phyloP scores from a whole-genome alignment of 2,888 invertebrate genomes.

The Acrobasis repandana region DNA sequence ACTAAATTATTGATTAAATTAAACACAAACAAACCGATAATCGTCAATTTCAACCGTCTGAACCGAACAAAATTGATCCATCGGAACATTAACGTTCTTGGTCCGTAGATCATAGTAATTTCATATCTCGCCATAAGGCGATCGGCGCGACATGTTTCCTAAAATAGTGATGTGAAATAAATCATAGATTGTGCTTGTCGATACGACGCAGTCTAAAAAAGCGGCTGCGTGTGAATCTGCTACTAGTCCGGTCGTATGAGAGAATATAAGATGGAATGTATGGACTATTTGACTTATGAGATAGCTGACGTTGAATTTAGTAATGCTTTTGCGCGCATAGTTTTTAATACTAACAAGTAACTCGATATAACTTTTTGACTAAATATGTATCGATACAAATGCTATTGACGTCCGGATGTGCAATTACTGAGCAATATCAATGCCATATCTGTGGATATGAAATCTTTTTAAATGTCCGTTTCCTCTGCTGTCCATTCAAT shows the following conservation, averaged over 20 bases:
- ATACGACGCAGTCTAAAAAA: constrained; percentile 66
- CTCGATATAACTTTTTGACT: constrained; percentile 29
- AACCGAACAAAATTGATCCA: constrained; percentile 47
- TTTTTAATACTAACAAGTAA: constrained; percentile 36
- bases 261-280: constrained; percentile 63
- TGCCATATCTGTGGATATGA: constrained; percentile 5
- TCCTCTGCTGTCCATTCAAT: constrained; percentile 6
- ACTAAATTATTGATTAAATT: background rate
- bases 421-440: constrained; percentile 1
- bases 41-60: constrained; percentile 36
- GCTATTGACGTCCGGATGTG: constrained; percentile 9
- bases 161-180: constrained; percentile 81
- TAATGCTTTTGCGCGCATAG: constrained; percentile 44
- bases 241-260: constrained; percentile 65
- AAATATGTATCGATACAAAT: constrained; percentile 19
- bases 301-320: constrained; percentile 49
- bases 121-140: constrained; percentile 74
- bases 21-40: constrained; percentile 19
- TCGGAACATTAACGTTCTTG: constrained; percentile 52
- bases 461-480: background rate
- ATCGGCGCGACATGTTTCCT: constrained; percentile 72
- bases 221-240: constrained; percentile 75
- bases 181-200: constrained; percentile 71
- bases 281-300: constrained; percentile 53
- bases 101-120: constrained; percentile 66